Evolutionary conservation across 2,797 vertebrate genomes (phyloP), one percentile per base, ranked within the genome.

Genomic region (Threskiornis aethiopicus): DNA sequence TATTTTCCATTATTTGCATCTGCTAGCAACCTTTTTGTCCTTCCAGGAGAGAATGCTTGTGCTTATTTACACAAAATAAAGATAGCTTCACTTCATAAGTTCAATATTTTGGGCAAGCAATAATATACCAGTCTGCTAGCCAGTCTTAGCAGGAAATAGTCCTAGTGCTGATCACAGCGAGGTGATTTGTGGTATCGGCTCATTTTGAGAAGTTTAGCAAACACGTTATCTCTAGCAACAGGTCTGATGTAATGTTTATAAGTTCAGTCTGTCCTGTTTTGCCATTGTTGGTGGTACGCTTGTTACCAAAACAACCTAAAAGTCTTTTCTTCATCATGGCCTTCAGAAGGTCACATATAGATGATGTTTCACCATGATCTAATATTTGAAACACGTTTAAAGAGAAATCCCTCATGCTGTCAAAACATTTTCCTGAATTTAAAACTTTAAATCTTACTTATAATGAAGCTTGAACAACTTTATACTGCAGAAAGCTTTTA

Each of bases 31-130:
- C 97, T 97, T 93, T 92, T 70, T 97, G 97, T 95, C 97, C 98
- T 98, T 97, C 84, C 91, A 93, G 59, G 49, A 33, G 67, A 79
- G 46, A 94, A 72, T 16, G 37, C 78, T 86, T 92, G 66, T 77
- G 35, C 95, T 97, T 98, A 97, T 98, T 98, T 98, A 98, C 98
- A 98, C 97, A 98, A 98, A 98, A 98, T 97, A 98, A 70, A 96
- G 87, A 39, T 75, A 84, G 92, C 55, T 85, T 94, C 83, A 46
- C 91, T 89, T 77, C 11, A 19, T 77, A 93, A 83, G 84, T 96
- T 96, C 94, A 96, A 76, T 98, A 97, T 98, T 98, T 98, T 96
- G 97, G 97, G 91, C 90, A 96, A 95, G 90, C 92, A 88, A 46
- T 84, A 93, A 85, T 79, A 87, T 87, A 95, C 81, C 93, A 90